Base-by-base conservation (phyloP, 2,113 vertebrate genomes). In the Eulemur rufifrons region DNA sequence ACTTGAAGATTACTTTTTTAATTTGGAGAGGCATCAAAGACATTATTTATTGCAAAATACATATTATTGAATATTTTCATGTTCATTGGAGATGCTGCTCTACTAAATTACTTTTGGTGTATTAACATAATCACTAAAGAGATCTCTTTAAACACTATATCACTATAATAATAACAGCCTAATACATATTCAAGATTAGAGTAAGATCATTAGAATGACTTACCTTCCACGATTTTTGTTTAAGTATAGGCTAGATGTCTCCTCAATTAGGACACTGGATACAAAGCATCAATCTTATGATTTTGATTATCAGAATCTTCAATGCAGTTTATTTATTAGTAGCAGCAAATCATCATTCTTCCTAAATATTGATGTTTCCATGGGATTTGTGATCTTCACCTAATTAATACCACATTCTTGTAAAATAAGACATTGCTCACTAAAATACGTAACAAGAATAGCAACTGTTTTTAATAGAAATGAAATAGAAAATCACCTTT, bases 401-500 rank as follows among this genome's bases (percentile, higher is more conserved):
- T 80, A 69, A 91, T 89, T 95, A 77, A 91, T 4, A 94, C 20
- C 14, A 10, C 10, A 89, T 92, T 15, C 69, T 17, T 29, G 23
- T 77, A 13, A 93, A 95, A 93, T 71, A 88, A 85, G 27, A 50
- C 27, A 84, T 64, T 69, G 3, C 34, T 95, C 71, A 91, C 61
- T 90, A 52, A 92, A 73, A 92, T 82, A 77, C 52, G 74, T 73
- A 50, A 61, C 82, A 85, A 12, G 52, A 86, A 59, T 50, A 64
- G 61, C n/a, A 83, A 82, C 14, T 82, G 29, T 92, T 86, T 86
- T 83, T 92, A 95, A 56, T 56, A 66, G 56, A 97, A 94, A 86
- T 85, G 52, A 37, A 77, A 92, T 87, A 76, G 23, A 81, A n/a
- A 80, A 93, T 83, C 95, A 14, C 52, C 63, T 95, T 91, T 92